Conservation (phyloP, 1,140 invertebrate genomes). For the Meloidogyne hapla region DNA sequence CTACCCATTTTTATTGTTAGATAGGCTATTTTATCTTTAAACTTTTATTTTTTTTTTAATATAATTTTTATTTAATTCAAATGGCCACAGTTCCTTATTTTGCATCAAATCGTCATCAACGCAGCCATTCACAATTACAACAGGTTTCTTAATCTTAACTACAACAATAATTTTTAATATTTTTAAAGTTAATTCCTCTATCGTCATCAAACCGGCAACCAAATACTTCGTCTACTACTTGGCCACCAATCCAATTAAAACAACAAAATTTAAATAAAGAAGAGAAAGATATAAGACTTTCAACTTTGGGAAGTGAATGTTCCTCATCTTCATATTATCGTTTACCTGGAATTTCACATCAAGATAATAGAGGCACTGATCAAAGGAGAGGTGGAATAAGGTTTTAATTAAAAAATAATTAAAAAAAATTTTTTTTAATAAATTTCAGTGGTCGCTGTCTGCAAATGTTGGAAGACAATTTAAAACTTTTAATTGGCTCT, state of each 20-base stretch:
- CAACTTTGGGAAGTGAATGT: conserved; percentile 17
- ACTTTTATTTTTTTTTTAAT: no score
- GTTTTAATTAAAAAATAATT: conserved; percentile 18
- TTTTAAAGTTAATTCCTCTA: conserved; percentile 1
- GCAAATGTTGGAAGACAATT: conserved; percentile 46
- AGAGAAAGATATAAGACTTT: background rate
- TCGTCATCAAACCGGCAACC: background rate
- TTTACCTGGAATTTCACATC: conserved; percentile 3
- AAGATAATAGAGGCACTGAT: background rate
- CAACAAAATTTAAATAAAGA: background rate
- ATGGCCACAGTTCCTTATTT: background rate
- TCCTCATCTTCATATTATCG: conserved; percentile 19
- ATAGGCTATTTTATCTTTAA: no score
- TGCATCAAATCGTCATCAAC: conserved; percentile 18
- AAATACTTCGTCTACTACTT: background rate
- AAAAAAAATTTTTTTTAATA: no score
- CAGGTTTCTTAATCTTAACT: no score
- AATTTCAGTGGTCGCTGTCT: conserved; percentile 39
- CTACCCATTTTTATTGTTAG: no score
- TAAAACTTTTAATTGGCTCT: conserved; percentile 51
- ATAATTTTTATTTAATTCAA: background rate
- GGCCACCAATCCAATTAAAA: background rate
- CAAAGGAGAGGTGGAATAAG: conserved; percentile 2
- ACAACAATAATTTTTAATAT: no score
- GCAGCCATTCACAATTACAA: conserved; percentile 32